A percentile compares a stretch with the other conserved stretches of the same genome.
These are phyloP conservation scores for Heliconius eleuchia DNA, from an alignment of 1,140 invertebrate species.

Conservation along the genomic window DNA sequence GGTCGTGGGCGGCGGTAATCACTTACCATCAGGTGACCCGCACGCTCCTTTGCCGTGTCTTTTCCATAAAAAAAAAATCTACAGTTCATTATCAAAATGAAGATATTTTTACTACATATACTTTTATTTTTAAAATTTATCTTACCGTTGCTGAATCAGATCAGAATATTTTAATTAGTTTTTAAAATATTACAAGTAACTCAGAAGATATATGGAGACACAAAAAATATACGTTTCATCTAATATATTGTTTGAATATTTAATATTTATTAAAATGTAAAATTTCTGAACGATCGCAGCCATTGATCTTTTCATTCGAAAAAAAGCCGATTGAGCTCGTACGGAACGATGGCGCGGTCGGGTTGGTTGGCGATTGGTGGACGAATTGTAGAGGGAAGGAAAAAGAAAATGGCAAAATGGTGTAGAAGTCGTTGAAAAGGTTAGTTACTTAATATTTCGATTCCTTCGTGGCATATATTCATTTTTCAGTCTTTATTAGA, in stretches of 20 bases:
- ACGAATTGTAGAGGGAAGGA: conserved; percentile 59
- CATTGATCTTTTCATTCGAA: conserved; percentile 62
- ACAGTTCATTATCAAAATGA: too few relatives aligned
- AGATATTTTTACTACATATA: too few relatives aligned
- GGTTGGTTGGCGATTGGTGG: conserved; percentile 61
- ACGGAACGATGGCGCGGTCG: conserved; percentile 58
- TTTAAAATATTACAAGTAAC: too few relatives aligned
- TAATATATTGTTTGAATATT: background rate
- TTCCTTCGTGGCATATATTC: conserved; percentile 5
- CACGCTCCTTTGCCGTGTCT: too few relatives aligned
- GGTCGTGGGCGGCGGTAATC: too few relatives aligned
- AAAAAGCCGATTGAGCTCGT: conserved; percentile 60
- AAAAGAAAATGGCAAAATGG: conserved; percentile 76
- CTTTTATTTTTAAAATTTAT: too few relatives aligned
- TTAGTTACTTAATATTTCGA: conserved; percentile 53
- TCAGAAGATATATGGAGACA: too few relatives aligned
- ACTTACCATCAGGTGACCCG: too few relatives aligned
- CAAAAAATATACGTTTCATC: too few relatives aligned
- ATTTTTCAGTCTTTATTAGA: conserved; percentile 25
- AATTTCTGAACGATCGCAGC: conserved; percentile 54
- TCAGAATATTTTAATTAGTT: too few relatives aligned
- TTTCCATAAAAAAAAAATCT: too few relatives aligned
- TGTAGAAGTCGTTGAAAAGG: conserved; percentile 67
- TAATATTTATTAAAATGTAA: background rate
- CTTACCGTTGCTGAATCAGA: too few relatives aligned